phyloP scores from a whole-genome alignment of 2,113 vertebrate species.

The Sclerurus mexicanus region DNA sequence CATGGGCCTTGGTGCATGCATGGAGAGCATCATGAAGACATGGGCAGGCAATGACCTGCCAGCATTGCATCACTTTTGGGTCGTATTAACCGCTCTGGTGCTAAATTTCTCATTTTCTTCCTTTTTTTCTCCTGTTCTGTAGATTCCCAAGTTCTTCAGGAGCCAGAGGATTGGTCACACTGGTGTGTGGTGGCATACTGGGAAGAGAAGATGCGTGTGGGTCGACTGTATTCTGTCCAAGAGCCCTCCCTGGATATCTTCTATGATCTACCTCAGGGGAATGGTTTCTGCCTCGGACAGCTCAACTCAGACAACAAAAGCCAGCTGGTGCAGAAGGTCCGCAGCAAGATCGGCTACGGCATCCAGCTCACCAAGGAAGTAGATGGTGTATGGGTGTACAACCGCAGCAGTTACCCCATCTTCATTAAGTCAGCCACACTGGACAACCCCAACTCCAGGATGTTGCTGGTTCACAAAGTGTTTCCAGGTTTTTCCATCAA shows the following conservation, averaged over 20 bases:
- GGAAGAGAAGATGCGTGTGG: slow-evolving; percentile 97
- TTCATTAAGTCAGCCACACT: slow-evolving; percentile 99
- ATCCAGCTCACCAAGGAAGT: slow-evolving; percentile 95
- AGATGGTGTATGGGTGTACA: slow-evolving; percentile 98
- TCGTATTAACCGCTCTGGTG: accelerated
- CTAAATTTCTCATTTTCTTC: neutral
- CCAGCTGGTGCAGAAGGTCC: slow-evolving; percentile 95
- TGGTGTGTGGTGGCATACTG: slow-evolving; percentile 99
- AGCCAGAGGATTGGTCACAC: slow-evolving; percentile 89
- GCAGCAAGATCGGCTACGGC: slow-evolving; percentile 95
- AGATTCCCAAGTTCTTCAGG: slow-evolving; percentile 96
- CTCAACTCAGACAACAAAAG: slow-evolving; percentile 96
- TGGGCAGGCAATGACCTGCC: neutral
- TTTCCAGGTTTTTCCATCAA: slow-evolving; percentile 99
- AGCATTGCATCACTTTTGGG: accelerated
- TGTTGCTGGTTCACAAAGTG: slow-evolving; percentile 96
- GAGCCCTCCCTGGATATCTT: slow-evolving; percentile 99
- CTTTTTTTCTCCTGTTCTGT: neutral
- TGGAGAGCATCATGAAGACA: neutral
- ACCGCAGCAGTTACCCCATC: slow-evolving; percentile 98
- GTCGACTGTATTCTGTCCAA: slow-evolving; percentile 97
- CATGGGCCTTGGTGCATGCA: accelerated
- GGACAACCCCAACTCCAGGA: slow-evolving; percentile 98
- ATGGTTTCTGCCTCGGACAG: slow-evolving; percentile 98
- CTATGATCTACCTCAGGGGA: slow-evolving; percentile 99